Percentiles rank a stretch among this genome's conserved stretches.
Conservation (phyloP, 2,113 vertebrate genomes). For the Clarias magur region DNA sequence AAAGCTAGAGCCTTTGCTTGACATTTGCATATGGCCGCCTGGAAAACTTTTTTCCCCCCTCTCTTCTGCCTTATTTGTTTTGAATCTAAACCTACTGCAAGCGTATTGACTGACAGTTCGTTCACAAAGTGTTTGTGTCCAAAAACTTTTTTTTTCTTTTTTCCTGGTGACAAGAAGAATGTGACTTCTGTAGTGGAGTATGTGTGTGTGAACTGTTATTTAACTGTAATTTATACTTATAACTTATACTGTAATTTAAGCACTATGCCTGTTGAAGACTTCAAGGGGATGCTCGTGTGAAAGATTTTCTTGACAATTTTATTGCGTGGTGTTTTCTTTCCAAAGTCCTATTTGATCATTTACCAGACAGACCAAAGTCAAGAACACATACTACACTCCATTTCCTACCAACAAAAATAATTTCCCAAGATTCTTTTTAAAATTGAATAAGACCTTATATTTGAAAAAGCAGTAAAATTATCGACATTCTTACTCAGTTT, state of each 20-base stretch:
- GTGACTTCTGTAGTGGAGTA: neutral
- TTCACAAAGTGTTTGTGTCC: neutral
- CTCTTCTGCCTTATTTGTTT: neutral
- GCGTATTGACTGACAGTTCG: neutral
- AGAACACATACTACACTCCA: neutral
- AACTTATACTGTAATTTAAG: neutral
- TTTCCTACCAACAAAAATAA: neutral
- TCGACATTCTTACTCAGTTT: neutral
- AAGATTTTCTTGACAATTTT: neutral
- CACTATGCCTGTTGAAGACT: neutral
- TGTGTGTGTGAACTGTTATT: neutral
- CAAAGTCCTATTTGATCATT: neutral
- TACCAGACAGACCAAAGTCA: neutral
- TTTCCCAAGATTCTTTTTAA: neutral
- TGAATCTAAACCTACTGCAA: neutral
- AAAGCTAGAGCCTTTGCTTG: neutral
- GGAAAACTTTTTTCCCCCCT: neutral
- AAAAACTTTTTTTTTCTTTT: too few relatives aligned
- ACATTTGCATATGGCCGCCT: neutral
- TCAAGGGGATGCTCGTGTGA: neutral
- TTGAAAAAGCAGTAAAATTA: neutral
- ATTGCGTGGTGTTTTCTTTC: neutral
- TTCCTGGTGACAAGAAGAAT: too few relatives aligned
- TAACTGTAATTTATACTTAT: too few relatives aligned
- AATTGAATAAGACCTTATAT: neutral